Evolutionary conservation across 2,113 vertebrate genomes (phyloP), one percentile per base, ranked within the genome.

Genomic region (Macquaria ambigua): DNA sequence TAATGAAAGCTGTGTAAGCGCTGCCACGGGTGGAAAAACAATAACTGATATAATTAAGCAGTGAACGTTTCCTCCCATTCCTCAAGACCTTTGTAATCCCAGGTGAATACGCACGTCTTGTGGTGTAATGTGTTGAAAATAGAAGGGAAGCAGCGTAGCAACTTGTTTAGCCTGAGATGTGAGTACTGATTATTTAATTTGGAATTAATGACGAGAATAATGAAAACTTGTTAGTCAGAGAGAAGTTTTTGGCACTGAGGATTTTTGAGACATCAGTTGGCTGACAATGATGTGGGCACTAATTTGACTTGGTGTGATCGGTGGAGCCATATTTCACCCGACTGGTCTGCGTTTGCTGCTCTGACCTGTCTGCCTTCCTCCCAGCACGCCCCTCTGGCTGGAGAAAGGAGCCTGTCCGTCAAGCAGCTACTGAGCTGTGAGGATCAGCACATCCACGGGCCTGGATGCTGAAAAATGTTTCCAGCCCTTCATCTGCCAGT

Each of bases 401-500:
- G 4, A 66, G 74, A 55, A n/a, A 61, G 73, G 39, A 56, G 52
- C 11, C 56, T 72, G 81, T 74, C 64, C 4, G 41, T 74, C 53
- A 69, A 64, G 64, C 79, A 66, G 53, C 34, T 48, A 15, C 62
- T 39, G 69, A 70, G 62, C 46, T 50, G 56, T 48, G 62, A 59
- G 43, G 37, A 86, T 80, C 63, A 25, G 39, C 48, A 61, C 55
- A 56, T 61, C 56, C 56, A 61, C 23, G 5, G 41, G 34, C 41
- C 43, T 73, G 61, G 39, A 63, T 73, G 77, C 79, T 74, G 64
- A 58, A 46, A 67, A 80, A 7, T 3, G 6, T 55, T 46, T 48
- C 53, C 15, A 39, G n/a, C 10, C 39, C n/a, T 53, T 83, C 63
- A 43, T 66, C 72, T 90, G 72, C 34, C 61, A 72, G 23, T 59